Conservation (phyloP, 2,113 vertebrate genomes). For the Oncorhynchus tshawytscha region DNA sequence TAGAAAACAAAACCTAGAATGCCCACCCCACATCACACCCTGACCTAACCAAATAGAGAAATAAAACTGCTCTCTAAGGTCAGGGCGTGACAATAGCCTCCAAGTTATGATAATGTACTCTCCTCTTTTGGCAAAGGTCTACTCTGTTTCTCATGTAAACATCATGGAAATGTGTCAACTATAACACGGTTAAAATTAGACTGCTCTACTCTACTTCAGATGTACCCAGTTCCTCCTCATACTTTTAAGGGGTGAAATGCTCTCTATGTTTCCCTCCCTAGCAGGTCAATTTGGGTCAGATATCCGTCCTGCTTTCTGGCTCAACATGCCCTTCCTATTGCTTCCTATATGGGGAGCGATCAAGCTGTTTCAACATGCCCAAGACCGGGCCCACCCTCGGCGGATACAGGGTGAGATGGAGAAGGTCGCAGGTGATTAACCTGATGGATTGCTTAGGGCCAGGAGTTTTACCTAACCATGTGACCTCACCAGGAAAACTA, state of each 20-base stretch:
- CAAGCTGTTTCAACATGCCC: conserved; percentile 74
- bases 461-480: no score
- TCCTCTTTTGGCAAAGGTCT: no score
- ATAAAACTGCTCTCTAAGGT: no score
- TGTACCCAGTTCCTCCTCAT: background rate
- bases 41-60: no score
- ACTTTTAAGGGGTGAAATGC: background rate
- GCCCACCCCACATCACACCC: no score
- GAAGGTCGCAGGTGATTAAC: background rate
- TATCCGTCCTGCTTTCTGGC: conserved; percentile 79
- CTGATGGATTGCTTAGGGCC: no score
- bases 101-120: no score
- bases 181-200: background rate
- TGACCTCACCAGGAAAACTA: no score
- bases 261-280: conserved; percentile 6
- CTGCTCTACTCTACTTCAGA: conserved; percentile 1
- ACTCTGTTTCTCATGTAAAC: background rate
- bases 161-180: background rate
- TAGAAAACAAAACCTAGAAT: no score
- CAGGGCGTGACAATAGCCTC: no score
- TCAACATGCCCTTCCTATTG: conserved; percentile 81
- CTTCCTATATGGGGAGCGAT: conserved; percentile 75
- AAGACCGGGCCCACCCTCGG: conserved; percentile 53
- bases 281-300: conserved; percentile 87
- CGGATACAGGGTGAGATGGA: conserved; percentile 70